Conservation (phyloP, 2,888 invertebrate genomes). For the Metallyticus violacea region DNA sequence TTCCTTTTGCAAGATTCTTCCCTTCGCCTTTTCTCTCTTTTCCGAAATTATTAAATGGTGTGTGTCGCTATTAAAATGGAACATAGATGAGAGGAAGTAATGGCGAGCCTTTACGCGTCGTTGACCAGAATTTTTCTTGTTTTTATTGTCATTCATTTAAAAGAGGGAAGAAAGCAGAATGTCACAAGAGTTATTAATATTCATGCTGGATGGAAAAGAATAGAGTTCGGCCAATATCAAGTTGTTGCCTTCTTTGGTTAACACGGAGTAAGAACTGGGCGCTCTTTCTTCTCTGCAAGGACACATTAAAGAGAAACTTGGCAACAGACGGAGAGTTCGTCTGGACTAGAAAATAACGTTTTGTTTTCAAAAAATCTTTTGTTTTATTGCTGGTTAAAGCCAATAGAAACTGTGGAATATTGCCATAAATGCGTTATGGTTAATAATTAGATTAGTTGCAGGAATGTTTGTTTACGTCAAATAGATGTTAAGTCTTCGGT, state of each 20-base stretch:
- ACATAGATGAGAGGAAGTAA: conserved; percentile 9
- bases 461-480: too few relatives aligned
- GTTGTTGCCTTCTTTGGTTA: neutral
- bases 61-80: conserved; percentile 21
- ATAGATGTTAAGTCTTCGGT: too few relatives aligned
- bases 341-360: neutral
- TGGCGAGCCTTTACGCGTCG: neutral
- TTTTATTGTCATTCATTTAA: neutral
- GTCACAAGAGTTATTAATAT: neutral
- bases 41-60: conserved; percentile 17
- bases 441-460: too few relatives aligned
- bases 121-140: neutral
- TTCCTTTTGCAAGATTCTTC: neutral
- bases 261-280: too few relatives aligned
- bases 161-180: neutral
- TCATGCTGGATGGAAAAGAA: neutral
- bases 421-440: too few relatives aligned
- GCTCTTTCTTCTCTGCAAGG: neutral
- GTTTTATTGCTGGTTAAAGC: too few relatives aligned
- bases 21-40: neutral
- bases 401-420: too few relatives aligned
- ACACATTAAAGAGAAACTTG: neutral
- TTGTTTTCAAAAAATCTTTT: too few relatives aligned
- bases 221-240: neutral
- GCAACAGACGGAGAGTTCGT: neutral